Evolutionary conservation across 2,888 invertebrate genomes (phyloP).

Genomic region (Hololepta plana): DNA sequence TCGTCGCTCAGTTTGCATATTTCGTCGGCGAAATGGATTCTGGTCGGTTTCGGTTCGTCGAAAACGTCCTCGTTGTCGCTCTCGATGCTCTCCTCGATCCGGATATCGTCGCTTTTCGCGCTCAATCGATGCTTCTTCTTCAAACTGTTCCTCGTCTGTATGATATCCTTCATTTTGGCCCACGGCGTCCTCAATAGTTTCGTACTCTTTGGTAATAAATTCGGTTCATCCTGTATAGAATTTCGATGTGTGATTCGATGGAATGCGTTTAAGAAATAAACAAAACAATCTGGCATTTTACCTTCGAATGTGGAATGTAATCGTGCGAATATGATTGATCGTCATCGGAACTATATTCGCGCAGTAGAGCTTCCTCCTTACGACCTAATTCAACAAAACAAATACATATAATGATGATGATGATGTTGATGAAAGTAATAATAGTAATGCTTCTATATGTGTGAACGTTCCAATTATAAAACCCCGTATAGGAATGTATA

Average conservation of each 20-base stretch:
- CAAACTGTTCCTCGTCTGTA: conserved; percentile 50
- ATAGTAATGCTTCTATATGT: too few relatives aligned
- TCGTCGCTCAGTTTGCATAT: conserved; percentile 8
- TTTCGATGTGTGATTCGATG: too few relatives aligned
- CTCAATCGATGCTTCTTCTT: conserved; percentile 31
- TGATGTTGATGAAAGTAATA: too few relatives aligned
- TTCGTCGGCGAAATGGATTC: conserved; percentile 12
- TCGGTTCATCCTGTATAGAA: too few relatives aligned
- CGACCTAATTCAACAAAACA: conserved; percentile 12
- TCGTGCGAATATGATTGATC: conserved; percentile 16
- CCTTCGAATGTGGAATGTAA: conserved; percentile 23
- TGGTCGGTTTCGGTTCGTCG: conserved; percentile 14
- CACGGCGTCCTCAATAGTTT: too few relatives aligned
- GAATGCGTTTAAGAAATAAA: conserved; percentile 4
- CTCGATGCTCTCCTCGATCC: conserved; percentile 19
- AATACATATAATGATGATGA: conserved; percentile 3
- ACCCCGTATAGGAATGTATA: too few relatives aligned
- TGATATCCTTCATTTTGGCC: conserved; percentile 62
- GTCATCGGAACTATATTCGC: conserved; percentile 22
- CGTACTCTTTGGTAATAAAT: too few relatives aligned
- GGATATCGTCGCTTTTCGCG: conserved; percentile 22
- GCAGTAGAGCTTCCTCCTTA: too few relatives aligned
- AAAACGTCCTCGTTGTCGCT: conserved; percentile 23
- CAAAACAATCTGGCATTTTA: conserved; percentile 8
- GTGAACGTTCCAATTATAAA: too few relatives aligned